Evolutionary conservation across 2,888 invertebrate species (phyloP).

Genomic region (Leptarthrus brevirostris): DNA sequence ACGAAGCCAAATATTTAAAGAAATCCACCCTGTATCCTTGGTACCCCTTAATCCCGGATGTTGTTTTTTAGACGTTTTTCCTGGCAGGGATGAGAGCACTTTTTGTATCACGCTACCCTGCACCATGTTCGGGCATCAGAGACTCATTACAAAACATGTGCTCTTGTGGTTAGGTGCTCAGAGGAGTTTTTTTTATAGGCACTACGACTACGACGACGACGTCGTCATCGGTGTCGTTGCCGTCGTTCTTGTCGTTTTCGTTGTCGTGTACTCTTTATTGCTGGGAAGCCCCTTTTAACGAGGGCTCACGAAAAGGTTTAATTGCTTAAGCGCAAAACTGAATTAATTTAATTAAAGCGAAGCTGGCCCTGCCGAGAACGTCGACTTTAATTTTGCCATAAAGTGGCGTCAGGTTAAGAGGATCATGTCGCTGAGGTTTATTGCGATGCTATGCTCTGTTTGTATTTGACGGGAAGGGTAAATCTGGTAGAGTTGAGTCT

Average conservation of each 20-base stretch:
- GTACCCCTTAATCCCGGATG: constrained; percentile 33
- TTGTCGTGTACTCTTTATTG: constrained; percentile 10
- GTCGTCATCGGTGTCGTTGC: neutral
- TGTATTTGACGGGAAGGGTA: too few relatives aligned
- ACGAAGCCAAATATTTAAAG: constrained; percentile 31
- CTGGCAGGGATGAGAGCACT: constrained; percentile 12
- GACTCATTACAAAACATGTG: constrained; percentile 45
- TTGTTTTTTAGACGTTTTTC: constrained; percentile 31
- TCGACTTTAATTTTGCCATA: constrained; percentile 29
- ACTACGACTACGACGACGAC: neutral
- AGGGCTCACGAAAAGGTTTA: constrained; percentile 38
- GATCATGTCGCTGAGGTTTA: constrained; percentile 11
- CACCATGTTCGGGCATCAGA: constrained; percentile 16
- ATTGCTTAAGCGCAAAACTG: constrained; percentile 39
- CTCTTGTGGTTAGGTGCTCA: constrained; percentile 33
- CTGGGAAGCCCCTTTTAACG: constrained; percentile 7
- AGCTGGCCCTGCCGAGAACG: constrained; percentile 5
- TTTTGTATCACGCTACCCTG: constrained; percentile 18
- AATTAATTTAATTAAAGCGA: constrained; percentile 46
- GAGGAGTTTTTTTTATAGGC: neutral
- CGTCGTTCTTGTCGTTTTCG: constrained; percentile 9
- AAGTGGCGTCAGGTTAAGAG: constrained; percentile 16
- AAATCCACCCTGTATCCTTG: neutral
- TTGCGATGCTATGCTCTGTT: too few relatives aligned
- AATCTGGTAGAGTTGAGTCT: too few relatives aligned